Percentiles rank a stretch among this genome's conserved stretches.
phyloP scores from a whole-genome alignment of 2,888 invertebrate genomes.

The Drosophila heteroneura region DNA sequence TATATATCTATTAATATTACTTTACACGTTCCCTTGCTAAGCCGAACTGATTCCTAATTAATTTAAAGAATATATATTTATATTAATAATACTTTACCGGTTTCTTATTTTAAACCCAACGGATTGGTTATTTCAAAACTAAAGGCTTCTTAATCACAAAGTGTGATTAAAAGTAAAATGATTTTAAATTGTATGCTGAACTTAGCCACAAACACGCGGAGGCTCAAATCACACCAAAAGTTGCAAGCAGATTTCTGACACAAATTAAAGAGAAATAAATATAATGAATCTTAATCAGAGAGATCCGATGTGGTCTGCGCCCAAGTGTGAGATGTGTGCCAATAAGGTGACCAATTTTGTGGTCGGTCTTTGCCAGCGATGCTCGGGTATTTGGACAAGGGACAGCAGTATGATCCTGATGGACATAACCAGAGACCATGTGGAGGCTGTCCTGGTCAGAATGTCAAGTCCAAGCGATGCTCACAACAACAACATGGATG shows the following conservation, averaged over 20 bases:
- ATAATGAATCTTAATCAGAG: not conserved
- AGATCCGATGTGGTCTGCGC: not conserved
- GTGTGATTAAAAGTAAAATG: not conserved
- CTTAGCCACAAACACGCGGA: not conserved
- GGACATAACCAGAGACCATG: not conserved
- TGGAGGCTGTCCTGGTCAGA: not conserved
- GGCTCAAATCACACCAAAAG: not conserved
- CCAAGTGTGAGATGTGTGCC: not conserved
- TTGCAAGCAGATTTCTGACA: not conserved
- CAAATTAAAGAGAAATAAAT: not conserved
- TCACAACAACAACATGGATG: not conserved
- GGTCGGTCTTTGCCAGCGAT: not conserved
- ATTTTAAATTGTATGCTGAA: not conserved
- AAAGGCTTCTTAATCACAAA: not conserved
- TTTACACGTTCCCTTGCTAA: no score
- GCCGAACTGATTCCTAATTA: not conserved
- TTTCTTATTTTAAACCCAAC: not conserved
- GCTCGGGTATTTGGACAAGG: not conserved
- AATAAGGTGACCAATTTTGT: not conserved
- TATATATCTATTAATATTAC: not conserved
- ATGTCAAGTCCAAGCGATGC: not conserved
- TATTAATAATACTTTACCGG: not conserved
- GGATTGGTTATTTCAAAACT: not conserved
- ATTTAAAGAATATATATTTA: not conserved
- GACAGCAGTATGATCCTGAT: fast-evolving